These are phyloP conservation scores for Drosophila greeni DNA, from an alignment of 2,888 invertebrate genomes.

Conservation along the genomic window DNA sequence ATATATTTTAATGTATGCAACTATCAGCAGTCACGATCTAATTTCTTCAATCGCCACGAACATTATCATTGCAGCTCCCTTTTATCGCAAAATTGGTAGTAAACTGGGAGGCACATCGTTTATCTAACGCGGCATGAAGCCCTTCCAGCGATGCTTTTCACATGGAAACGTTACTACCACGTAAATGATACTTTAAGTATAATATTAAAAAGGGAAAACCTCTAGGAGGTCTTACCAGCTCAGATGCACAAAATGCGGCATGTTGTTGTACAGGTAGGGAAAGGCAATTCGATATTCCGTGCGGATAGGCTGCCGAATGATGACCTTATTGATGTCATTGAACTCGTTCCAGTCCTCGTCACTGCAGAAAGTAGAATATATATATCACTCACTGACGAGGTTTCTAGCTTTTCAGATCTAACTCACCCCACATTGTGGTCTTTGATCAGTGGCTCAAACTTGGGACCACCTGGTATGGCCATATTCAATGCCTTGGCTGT, in stretches of 20 bases:
- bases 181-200: constrained; percentile 34
- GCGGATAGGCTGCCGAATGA: constrained; percentile 98
- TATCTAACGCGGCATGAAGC: constrained; percentile 66
- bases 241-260: constrained; percentile 98
- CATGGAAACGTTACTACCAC: constrained; percentile 50
- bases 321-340: constrained; percentile 99
- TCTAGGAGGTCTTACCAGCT: constrained; percentile 88
- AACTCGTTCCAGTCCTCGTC: constrained; percentile 99
- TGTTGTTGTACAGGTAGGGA: constrained; percentile 98
- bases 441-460: constrained; percentile 99
- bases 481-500: constrained; percentile 99
- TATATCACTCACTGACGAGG: too few relatives aligned
- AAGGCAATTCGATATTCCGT: constrained; percentile 99
- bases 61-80: constrained; percentile 80
- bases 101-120: constrained; percentile 76
- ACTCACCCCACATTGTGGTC: constrained; percentile 95
- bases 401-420: constrained; percentile 35
- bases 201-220: neutral
- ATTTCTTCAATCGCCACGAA: constrained; percentile 77
- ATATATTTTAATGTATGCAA: constrained; percentile 79
- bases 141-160: constrained; percentile 20
- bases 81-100: constrained; percentile 82
- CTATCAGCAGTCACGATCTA: constrained; percentile 80
- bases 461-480: constrained; percentile 99
- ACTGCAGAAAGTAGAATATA: constrained; percentile 78